Percentiles rank a stretch among this genome's conserved stretches.
Evolutionary conservation across 64 coral and sea anemone genomes (phyloP).

Genomic region (Trachythela sp.): DNA sequence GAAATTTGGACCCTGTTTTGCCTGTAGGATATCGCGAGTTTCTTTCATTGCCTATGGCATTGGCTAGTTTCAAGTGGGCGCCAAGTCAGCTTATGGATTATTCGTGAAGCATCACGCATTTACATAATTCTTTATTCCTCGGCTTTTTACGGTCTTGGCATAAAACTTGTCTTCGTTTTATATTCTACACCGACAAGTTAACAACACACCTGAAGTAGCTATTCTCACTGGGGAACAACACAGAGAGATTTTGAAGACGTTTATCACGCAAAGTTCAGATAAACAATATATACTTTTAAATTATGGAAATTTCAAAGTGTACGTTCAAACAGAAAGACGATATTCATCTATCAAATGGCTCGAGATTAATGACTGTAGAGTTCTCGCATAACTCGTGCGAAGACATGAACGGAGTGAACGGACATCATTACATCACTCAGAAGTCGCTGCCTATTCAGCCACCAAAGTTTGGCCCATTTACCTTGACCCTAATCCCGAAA

Average conservation of each 20-base stretch:
- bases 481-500: not conserved
- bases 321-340: slow-evolving; percentile 9
- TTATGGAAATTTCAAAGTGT: slow-evolving; percentile 11
- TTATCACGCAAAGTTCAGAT: not conserved
- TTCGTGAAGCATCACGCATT: not conserved
- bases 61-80: not conserved
- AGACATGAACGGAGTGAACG: not conserved
- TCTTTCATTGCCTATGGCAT: not conserved
- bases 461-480: slow-evolving; percentile 13
- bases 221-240: not conserved
- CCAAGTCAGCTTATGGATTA: not conserved
- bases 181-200: not conserved
- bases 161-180: not conserved
- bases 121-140: not conserved
- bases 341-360: not conserved
- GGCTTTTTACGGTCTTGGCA: not conserved
- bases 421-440: not conserved
- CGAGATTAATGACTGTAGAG: not conserved
- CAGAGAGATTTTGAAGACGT: not conserved
- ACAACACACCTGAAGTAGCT: not conserved
- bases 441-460: not conserved
- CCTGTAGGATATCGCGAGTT: not conserved
- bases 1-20: not conserved
- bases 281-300: not conserved
- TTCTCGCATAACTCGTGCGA: not conserved